Evolutionary conservation across 2,113 vertebrate genomes (phyloP), one percentile per base, ranked within the genome.

Genomic region (Phaethon lepturus): DNA sequence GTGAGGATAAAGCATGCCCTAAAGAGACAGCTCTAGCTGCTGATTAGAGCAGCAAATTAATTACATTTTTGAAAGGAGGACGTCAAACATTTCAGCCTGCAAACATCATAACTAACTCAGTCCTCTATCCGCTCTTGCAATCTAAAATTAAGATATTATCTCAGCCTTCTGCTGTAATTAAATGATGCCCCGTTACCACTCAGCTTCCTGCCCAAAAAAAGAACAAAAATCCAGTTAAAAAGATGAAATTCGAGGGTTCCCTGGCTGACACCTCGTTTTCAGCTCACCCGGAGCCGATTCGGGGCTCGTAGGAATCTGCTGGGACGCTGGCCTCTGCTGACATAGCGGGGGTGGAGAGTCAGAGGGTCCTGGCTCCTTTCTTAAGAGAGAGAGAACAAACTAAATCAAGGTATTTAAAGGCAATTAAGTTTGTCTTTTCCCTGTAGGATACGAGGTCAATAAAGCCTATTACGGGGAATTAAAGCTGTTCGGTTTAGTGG

Each of bases 391-490:
- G 60, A 86, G n/a, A 68, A 20, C 50, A 69, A 64, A 49, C 83
- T 49, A 29, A 63, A 78, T 82, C 67, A 73, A 91, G 63, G 90
- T 58, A 83, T 91, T 95, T 93, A 93, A 94, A 95, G 44, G 72
- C 88, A 94, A 96, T 96, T 91, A 91, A 72, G 33, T 71, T 91
- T 83, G 67, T 67, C 35, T 93, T 88, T 62, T 90, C 91, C 79
- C 88, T 42, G 76, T 73, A 47, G 95, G 90, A 69, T 77, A 9
- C 20, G 53, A 83, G 63, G 75, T 78, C 79, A 62, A 52, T 88
- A 95, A 86, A 97, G 80, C 64, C 90, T 47, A 38, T 96, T 91
- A 91, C 1, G 8, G 44, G 66, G 88, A 95, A 86, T 89, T 93
- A 93, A 81, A 95, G 69, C 88, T 81, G 83, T 88, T 90, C 58